Evolutionary conservation across 2,113 vertebrate species (phyloP).

Genomic region (Ptilorrhoa leucosticta): DNA sequence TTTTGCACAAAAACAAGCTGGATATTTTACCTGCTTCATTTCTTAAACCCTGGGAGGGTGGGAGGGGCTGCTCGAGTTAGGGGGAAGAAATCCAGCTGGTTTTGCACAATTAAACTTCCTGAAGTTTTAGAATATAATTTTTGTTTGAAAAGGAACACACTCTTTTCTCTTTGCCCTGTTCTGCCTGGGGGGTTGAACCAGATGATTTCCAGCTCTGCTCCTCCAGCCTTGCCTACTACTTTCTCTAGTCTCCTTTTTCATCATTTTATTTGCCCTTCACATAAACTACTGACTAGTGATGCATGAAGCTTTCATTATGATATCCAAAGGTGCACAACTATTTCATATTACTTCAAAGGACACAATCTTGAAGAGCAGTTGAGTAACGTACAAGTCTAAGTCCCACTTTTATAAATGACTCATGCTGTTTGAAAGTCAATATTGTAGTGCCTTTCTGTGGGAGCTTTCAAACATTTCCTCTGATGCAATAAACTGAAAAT

Average conservation of each 20-base stretch:
- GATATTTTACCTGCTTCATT: not conserved
- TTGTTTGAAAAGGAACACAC: not conserved
- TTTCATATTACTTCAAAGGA: not conserved
- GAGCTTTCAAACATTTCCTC: constrained; percentile 12
- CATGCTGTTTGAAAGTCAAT: not conserved
- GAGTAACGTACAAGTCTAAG: not conserved
- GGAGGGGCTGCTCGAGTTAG: not conserved
- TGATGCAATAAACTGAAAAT: not conserved
- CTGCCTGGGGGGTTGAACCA: not conserved
- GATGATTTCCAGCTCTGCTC: not conserved
- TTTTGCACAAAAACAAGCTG: not conserved
- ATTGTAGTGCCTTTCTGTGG: not conserved
- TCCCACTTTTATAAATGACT: not conserved
- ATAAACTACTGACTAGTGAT: not conserved
- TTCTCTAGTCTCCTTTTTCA: not conserved
- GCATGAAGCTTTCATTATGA: constrained; percentile 14
- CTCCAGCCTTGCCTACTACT: not conserved
- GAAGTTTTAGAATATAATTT: not conserved
- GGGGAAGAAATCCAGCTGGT: not conserved
- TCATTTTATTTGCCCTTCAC: not conserved
- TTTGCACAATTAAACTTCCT: not conserved
- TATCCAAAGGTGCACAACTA: not conserved
- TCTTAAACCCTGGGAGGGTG: not conserved
- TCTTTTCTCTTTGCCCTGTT: not conserved
- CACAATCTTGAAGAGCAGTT: not conserved